These are phyloP conservation scores for Nansenia antarctica DNA, from an alignment of 2,113 vertebrate species.

Conservation along the genomic window DNA sequence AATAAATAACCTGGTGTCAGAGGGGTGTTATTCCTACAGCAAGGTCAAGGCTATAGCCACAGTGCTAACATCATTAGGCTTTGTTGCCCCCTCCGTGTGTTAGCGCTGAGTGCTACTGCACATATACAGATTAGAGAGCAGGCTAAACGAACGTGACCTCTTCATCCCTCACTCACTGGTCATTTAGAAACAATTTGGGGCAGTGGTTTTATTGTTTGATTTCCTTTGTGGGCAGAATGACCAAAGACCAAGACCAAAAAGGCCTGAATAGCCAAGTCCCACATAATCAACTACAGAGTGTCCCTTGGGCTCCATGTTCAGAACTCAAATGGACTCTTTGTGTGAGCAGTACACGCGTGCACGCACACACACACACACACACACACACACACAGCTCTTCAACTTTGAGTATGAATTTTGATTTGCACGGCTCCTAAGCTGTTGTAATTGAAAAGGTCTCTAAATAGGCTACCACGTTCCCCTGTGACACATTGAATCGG, in stretches of 20 bases:
- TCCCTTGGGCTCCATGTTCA: neutral
- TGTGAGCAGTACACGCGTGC: neutral
- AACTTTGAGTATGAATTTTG: neutral
- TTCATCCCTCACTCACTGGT: neutral
- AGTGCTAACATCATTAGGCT: neutral
- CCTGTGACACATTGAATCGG: neutral
- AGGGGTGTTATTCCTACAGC: neutral
- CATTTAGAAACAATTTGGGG: neutral
- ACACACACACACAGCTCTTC: neutral
- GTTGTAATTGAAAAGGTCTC: neutral
- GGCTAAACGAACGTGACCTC: neutral
- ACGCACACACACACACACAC: neutral
- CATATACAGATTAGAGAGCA: neutral
- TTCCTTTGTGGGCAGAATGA: neutral
- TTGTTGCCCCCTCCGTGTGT: neutral
- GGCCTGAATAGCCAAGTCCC: neutral
- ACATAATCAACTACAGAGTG: neutral
- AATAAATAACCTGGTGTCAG: constrained; percentile 22
- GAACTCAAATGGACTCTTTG: neutral
- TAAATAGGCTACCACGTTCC: neutral
- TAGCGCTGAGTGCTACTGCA: neutral
- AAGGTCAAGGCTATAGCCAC: neutral
- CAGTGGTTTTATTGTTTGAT: neutral
- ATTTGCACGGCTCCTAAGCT: neutral
- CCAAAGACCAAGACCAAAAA: neutral